Evolutionary conservation across 1,140 invertebrate genomes (phyloP), one percentile per base, ranked within the genome.

Genomic region (Zaprionus africanus): DNA sequence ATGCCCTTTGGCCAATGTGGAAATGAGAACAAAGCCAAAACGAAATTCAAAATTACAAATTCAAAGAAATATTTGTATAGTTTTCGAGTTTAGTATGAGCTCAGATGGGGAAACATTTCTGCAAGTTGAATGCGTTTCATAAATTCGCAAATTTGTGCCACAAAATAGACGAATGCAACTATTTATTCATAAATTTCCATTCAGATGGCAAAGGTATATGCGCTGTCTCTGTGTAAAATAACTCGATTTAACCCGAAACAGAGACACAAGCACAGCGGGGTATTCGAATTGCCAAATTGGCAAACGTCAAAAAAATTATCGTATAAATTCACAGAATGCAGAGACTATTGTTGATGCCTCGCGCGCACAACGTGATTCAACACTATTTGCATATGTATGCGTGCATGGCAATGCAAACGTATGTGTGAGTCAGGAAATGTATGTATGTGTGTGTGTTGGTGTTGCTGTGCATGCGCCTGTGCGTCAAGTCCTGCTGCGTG

Each of bases 311-410:
- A 60, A 70, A 76, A 71, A 71, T 64, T 64, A 64, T 43, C 46
- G 67, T 36, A 61, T 62, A 65, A 72, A 72, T 63, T 65, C 57
- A 43, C 31, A 53, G 54, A 71, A 58, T 57, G 17, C 38, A 26
- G 7, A 15, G 49, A 12, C 67, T 59, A 73, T 68, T 67, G 51
- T 67, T 64, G 28, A 46, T 67, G 49, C 34, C 41, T 9, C 15
- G 64, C 58, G 36, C 26, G 15, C 19, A 56, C 17, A 68, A 68
- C 65, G 61, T 74, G 74, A 81, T 85, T 76, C 74, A 9, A 41
- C 54, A 60, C 61, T 69, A 84, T 80, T 74, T 78, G 41, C 65
- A 68, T 59, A 58, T 68, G 28, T 67, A 51, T 13, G 61, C 22
- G 51, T 56, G 34, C 22, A 49, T 31, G 31, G 58, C 24, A 17